phyloP scores from a whole-genome alignment of 2,113 vertebrate species.

The Tragelaphus buxtoni region DNA sequence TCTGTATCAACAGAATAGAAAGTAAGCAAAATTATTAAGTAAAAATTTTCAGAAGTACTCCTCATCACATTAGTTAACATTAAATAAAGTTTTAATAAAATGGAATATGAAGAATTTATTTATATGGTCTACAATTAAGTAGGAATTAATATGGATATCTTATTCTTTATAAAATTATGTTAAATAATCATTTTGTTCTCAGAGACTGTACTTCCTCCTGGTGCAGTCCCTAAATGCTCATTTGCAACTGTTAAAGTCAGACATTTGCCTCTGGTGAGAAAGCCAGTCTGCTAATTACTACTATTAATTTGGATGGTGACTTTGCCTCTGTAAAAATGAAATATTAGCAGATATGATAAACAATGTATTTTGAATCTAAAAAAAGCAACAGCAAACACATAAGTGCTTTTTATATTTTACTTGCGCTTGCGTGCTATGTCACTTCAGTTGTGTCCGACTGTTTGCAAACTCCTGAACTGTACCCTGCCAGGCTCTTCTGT shows the following conservation, averaged over 20 bases:
- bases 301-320: constrained; percentile 63
- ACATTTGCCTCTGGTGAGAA: constrained; percentile 64
- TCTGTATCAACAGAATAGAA: background rate
- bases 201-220: constrained; percentile 54
- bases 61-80: background rate
- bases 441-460: background rate
- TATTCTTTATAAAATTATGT: constrained; percentile 52
- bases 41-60: constrained; percentile 6
- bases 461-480: background rate
- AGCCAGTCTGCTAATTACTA: constrained; percentile 62
- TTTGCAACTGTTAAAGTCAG: constrained; percentile 63
- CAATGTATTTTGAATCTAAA: constrained; percentile 12
- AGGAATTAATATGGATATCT: constrained; percentile 30
- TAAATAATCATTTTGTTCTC: constrained; percentile 71
- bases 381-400: background rate
- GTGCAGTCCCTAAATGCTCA: constrained; percentile 47
- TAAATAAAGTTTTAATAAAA: constrained; percentile 44
- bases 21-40: background rate
- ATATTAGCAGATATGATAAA: constrained; percentile 49
- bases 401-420: constrained; percentile 12
- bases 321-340: constrained; percentile 58
- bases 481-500: background rate
- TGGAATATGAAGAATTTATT: constrained; percentile 39
- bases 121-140: constrained; percentile 23
- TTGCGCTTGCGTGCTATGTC: background rate